phyloP scores from a whole-genome alignment of 2,113 vertebrate species.

The Leptocoma aspasia region DNA sequence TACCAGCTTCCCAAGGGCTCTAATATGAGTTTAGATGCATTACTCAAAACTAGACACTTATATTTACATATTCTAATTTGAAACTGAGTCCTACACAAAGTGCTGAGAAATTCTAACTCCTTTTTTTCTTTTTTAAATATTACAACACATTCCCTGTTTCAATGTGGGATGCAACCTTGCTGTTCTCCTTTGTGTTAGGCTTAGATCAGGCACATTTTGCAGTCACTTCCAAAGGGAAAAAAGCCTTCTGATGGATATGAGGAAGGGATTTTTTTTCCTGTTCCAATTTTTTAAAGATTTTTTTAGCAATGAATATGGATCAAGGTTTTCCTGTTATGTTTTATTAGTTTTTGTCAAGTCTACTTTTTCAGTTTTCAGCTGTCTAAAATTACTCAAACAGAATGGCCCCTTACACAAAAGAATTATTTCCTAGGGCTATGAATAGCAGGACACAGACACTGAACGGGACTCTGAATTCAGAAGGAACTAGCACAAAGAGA shows the following conservation, averaged over 20 bases:
- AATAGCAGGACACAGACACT: background rate
- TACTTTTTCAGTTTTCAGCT: background rate
- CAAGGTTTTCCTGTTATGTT: background rate
- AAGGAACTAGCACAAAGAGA: background rate
- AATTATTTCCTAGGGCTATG: background rate
- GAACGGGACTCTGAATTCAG: background rate
- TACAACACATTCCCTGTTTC: background rate
- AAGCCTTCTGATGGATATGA: background rate
- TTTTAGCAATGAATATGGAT: background rate
- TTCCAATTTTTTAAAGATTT: background rate
- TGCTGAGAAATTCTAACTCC: background rate
- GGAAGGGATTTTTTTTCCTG: background rate
- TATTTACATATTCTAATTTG: background rate
- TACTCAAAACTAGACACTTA: background rate
- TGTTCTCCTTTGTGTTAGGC: background rate
- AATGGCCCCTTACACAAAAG: background rate
- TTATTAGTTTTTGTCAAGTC: background rate
- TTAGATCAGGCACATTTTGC: background rate
- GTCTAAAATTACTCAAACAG: background rate
- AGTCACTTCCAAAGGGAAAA: background rate
- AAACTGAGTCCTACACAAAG: background rate
- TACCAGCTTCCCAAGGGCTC: background rate
- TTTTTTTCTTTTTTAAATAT: background rate
- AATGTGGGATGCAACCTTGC: background rate
- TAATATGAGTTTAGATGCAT: background rate